Conservation (phyloP, 2,888 invertebrate species). For the Drymonia ruficornis region DNA sequence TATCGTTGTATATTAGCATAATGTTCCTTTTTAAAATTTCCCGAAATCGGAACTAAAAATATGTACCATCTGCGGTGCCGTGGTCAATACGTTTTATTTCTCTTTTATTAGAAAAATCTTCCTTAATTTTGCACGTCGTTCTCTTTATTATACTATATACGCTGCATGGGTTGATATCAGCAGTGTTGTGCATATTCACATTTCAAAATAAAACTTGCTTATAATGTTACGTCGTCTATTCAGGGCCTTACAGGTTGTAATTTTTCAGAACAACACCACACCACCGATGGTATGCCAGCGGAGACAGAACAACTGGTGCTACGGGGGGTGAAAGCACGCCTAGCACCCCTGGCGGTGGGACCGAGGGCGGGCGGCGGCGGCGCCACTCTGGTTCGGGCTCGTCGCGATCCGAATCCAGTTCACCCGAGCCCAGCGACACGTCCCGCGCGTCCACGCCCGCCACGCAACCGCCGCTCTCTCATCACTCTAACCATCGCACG, state of each 20-base stretch:
- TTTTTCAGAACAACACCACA: slow-evolving; percentile 66
- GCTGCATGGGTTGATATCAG: too few relatives aligned
- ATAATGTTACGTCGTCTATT: not conserved
- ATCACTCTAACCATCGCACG: slow-evolving; percentile 61
- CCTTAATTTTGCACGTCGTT: too few relatives aligned
- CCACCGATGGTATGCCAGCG: slow-evolving; percentile 77
- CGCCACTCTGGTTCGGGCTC: slow-evolving; percentile 82
- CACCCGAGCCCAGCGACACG: slow-evolving; percentile 85
- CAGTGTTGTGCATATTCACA: too few relatives aligned
- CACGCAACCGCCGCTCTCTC: slow-evolving; percentile 67
- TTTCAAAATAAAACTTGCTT: not conserved
- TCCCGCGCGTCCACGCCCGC: slow-evolving; percentile 85
- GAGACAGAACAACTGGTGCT: slow-evolving; percentile 47
- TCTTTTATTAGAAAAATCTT: too few relatives aligned
- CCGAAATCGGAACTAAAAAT: too few relatives aligned
- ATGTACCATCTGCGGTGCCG: too few relatives aligned
- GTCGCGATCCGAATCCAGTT: slow-evolving; percentile 82
- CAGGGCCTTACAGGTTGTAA: not conserved
- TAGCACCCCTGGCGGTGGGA: slow-evolving; percentile 76
- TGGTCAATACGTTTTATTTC: too few relatives aligned
- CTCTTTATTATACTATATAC: too few relatives aligned
- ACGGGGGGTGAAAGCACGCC: slow-evolving; percentile 58
- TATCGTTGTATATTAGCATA: too few relatives aligned
- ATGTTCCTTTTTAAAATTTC: too few relatives aligned
- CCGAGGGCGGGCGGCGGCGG: slow-evolving; percentile 76